phyloP scores from a whole-genome alignment of 2,797 vertebrate genomes.

The Halcyon smyrnensis region DNA sequence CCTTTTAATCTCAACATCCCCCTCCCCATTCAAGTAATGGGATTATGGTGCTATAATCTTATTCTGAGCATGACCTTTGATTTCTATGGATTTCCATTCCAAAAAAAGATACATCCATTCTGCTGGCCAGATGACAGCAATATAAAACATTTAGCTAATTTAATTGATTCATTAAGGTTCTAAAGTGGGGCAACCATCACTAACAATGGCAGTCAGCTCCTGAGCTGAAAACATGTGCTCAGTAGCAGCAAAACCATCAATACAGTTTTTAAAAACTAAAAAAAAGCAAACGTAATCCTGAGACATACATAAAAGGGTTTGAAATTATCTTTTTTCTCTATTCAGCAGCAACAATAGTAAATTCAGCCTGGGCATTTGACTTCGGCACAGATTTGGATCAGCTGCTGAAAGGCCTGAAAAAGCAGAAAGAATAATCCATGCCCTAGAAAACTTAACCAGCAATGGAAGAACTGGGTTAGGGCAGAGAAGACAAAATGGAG shows the following conservation, averaged over 20 bases:
- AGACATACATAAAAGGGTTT: slow-evolving; percentile 9
- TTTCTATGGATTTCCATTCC: slow-evolving; percentile 6
- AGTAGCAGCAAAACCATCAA: background rate
- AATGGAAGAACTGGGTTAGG: background rate
- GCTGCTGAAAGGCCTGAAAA: slow-evolving; percentile 8
- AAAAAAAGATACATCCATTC: background rate
- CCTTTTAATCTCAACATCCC: background rate
- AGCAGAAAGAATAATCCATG: slow-evolving; percentile 8
- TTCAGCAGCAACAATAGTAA: slow-evolving; percentile 7
- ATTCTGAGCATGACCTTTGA: slow-evolving; percentile 37
- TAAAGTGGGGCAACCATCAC: background rate
- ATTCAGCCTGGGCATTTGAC: background rate
- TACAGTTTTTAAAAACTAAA: slow-evolving; percentile 4
- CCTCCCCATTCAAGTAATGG: background rate
- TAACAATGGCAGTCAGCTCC: background rate
- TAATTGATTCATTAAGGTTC: slow-evolving; percentile 8
- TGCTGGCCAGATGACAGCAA: slow-evolving; percentile 20
- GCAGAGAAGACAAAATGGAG: background rate
- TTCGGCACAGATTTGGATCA: slow-evolving; percentile 41
- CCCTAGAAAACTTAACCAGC: slow-evolving; percentile 1
- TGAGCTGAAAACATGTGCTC: background rate
- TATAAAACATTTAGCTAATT: slow-evolving; percentile 22
- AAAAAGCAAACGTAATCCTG: slow-evolving; percentile 29
- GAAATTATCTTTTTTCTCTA: slow-evolving; percentile 23
- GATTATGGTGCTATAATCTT: slow-evolving; percentile 40